Evolutionary conservation across 2,113 vertebrate genomes (phyloP).

Genomic region (Crotalus helleri): DNA sequence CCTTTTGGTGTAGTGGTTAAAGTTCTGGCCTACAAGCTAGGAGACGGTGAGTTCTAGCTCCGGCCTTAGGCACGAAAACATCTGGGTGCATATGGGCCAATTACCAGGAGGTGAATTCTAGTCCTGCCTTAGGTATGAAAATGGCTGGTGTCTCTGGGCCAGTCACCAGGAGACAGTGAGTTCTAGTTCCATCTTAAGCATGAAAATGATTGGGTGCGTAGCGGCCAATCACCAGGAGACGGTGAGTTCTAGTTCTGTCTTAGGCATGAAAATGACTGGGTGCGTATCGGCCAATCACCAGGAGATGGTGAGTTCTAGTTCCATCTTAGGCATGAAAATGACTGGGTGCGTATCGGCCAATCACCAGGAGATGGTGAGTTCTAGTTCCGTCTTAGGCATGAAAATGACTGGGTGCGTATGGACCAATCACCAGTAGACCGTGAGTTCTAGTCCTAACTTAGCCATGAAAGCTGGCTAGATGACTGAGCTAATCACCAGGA

Average conservation of each 20-base stretch:
- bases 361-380: no score
- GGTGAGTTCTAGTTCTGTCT: fast-evolving
- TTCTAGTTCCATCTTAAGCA: neutral
- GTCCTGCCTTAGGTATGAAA: neutral
- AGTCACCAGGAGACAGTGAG: neutral
- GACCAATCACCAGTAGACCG: neutral
- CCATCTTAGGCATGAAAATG: no score
- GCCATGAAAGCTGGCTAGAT: no score
- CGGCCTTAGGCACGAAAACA: no score
- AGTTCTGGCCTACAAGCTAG: neutral
- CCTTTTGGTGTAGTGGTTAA: neutral
- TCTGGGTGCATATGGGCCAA: no score
- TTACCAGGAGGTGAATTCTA: neutral
- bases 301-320: neutral
- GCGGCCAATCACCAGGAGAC: no score
- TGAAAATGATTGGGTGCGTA: no score
- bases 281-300: neutral
- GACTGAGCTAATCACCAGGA: no score
- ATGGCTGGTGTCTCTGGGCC: neutral
- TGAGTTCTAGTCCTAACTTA: neutral
- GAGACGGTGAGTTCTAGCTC: neutral
- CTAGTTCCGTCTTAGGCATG: no score
- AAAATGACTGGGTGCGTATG: no score
- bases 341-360: no score
- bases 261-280: no score